Conservation (phyloP, 1,140 invertebrate genomes). For the Panonychus citri region DNA sequence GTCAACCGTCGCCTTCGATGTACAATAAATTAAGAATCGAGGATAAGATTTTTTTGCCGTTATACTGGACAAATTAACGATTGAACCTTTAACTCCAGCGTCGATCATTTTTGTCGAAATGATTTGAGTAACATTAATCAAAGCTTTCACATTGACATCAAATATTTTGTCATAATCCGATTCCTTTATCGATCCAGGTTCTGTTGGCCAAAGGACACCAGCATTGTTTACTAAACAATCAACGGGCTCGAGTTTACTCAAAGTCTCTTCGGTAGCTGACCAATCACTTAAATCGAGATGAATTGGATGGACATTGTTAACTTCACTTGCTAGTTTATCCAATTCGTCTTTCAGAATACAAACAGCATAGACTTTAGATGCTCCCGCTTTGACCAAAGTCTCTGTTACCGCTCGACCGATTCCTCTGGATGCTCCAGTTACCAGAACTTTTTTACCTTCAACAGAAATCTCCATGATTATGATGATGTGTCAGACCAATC, state of each 20-base stretch:
- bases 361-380: constrained; percentile 46
- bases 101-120: constrained; percentile 47
- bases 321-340: constrained; percentile 15
- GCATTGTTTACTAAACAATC: constrained; percentile 68
- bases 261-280: constrained; percentile 31
- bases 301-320: constrained; percentile 34
- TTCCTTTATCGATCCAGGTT: constrained; percentile 37
- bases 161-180: constrained; percentile 36
- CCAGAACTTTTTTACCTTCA: constrained; percentile 32
- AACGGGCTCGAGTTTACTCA: constrained; percentile 17
- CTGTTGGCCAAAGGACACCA: constrained; percentile 31
- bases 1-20: constrained; percentile 36
- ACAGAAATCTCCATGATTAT: not conserved
- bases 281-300: constrained; percentile 48
- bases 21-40: constrained; percentile 49
- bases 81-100: constrained; percentile 36
- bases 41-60: constrained; percentile 35
- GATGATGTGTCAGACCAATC: no score
- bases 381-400: constrained; percentile 32
- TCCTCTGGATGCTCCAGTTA: constrained; percentile 60
- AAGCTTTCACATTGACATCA: constrained; percentile 50
- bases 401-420: constrained; percentile 27
- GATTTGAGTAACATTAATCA: constrained; percentile 55
- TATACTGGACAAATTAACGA: constrained; percentile 77
- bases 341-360: constrained; percentile 28